These are phyloP conservation scores for Zosterops hypoxanthus DNA, from an alignment of 2,113 vertebrate genomes.

Conservation along the genomic window DNA sequence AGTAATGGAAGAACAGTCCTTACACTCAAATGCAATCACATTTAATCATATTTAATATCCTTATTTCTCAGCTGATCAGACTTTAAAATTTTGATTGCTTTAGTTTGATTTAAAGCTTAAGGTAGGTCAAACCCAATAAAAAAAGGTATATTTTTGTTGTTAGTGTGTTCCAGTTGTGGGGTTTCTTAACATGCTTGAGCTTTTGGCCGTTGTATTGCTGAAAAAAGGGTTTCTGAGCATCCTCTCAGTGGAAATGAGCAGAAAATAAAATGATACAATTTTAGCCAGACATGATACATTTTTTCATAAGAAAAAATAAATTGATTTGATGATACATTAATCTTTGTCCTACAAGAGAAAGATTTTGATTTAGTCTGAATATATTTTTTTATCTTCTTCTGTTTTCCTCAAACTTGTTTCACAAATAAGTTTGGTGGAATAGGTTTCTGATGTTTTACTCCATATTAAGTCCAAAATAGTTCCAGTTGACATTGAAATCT, in stretches of 20 bases:
- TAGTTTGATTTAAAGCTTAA: conserved; percentile 75
- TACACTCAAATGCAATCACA: conserved; percentile 79
- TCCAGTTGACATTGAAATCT: background rate
- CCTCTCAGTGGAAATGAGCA: background rate
- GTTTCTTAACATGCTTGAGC: background rate
- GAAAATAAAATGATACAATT: background rate
- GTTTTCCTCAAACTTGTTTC: background rate
- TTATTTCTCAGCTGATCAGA: conserved; percentile 86
- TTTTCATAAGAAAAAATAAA: background rate
- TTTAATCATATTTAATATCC: conserved; percentile 86
- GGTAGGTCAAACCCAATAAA: conserved; percentile 62
- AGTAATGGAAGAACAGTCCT: conserved; percentile 82
- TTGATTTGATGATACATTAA: background rate
- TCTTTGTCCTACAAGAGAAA: background rate
- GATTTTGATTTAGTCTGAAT: background rate
- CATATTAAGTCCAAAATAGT: background rate
- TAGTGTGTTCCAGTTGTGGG: background rate
- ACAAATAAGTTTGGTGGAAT: background rate
- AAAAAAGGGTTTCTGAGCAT: background rate
- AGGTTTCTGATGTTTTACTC: background rate
- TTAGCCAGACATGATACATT: background rate
- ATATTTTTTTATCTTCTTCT: background rate
- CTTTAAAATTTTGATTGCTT: conserved; percentile 76
- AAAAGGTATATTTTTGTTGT: conserved; percentile 58
- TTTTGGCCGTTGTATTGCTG: background rate